Evolutionary conservation across 2,797 vertebrate species (phyloP).

Genomic region (Myotis findleyi): DNA sequence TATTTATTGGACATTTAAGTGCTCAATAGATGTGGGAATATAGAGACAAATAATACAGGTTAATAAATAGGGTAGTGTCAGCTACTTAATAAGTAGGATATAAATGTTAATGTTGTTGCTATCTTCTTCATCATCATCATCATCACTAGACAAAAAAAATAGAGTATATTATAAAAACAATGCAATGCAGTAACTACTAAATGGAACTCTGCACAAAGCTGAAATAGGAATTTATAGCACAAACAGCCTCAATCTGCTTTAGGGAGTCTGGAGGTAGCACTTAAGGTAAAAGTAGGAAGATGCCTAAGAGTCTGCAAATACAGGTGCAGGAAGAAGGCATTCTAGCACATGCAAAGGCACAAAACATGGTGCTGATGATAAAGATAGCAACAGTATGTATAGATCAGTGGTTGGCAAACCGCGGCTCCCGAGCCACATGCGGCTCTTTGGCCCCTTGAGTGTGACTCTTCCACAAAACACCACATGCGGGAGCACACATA

Average conservation of each 20-base stretch:
- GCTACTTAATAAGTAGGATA: not conserved
- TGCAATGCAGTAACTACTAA: not conserved
- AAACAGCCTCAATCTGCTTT: not conserved
- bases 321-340: not conserved
- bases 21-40: not conserved
- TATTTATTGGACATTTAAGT: constrained; percentile 5
- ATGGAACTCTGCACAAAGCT: not conserved
- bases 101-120: not conserved
- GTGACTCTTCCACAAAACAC: too few relatives aligned
- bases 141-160: not conserved
- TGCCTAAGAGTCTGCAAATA: not conserved
- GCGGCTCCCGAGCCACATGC: too few relatives aligned
- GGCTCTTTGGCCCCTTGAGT: too few relatives aligned
- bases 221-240: not conserved
- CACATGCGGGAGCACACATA: too few relatives aligned
- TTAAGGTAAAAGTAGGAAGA: not conserved
- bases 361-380: not conserved
- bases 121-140: not conserved
- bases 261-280: not conserved
- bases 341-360: not conserved
- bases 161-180: not conserved
- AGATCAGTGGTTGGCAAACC: too few relatives aligned
- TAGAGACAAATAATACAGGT: not conserved
- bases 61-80: not conserved
- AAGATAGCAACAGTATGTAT: too few relatives aligned